Percentiles rank a stretch among this genome's conserved stretches.
phyloP scores from a whole-genome alignment of 2,797 vertebrate species.

The Lacerta bilineata region DNA sequence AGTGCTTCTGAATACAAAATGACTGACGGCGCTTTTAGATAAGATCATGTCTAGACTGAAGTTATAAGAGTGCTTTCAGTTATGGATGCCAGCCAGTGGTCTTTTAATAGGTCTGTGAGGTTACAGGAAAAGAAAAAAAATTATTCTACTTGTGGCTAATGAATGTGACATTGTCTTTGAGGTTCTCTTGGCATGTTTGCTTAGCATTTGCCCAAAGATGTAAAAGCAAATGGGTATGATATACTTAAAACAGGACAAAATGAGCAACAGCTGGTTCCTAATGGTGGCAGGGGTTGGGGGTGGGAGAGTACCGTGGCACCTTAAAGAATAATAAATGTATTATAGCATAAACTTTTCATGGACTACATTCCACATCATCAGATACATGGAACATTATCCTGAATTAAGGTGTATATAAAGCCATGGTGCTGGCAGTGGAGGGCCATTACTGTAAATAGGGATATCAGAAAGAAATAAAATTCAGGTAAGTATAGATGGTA shows the following conservation, averaged over 20 bases:
- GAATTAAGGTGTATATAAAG: no score
- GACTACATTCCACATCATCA: no score
- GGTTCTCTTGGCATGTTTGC: not conserved
- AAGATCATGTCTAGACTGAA: conserved; percentile 53
- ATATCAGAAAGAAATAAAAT: no score
- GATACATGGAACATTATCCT: no score
- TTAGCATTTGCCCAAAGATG: not conserved
- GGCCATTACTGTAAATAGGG: no score
- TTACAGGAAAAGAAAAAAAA: conserved; percentile 26
- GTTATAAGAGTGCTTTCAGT: conserved; percentile 37
- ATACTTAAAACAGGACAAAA: not conserved
- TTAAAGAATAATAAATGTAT: no score
- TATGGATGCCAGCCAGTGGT: conserved; percentile 44
- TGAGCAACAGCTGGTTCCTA: not conserved
- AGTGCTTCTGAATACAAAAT: conserved; percentile 29
- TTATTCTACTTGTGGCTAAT: conserved; percentile 3
- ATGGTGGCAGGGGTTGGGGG: not conserved
- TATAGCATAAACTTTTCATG: no score
- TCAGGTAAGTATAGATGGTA: no score
- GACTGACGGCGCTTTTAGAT: conserved; percentile 44
- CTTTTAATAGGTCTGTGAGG: conserved; percentile 43
- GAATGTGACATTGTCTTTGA: conserved; percentile 23
- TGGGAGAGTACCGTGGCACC: no score
- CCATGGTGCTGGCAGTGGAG: no score
- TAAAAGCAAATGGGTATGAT: not conserved